Conservation (phyloP, 1,140 invertebrate genomes). For the Ips typographus region DNA sequence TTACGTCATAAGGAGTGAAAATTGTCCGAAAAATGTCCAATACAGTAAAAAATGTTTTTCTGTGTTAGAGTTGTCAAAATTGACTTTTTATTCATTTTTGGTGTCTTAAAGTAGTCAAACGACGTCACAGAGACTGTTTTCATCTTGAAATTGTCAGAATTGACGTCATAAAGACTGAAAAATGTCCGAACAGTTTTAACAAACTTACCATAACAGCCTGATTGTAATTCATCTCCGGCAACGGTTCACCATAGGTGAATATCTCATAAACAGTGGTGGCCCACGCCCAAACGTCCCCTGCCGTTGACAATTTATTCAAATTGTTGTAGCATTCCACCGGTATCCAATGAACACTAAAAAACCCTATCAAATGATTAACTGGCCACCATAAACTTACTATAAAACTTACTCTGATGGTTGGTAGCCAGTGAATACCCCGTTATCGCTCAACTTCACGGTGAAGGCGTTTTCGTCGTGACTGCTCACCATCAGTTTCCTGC, state of each 20-base stretch:
- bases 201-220: constrained; percentile 45
- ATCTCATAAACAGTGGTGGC: constrained; percentile 90
- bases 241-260: constrained; percentile 72
- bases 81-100: no score
- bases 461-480: constrained; percentile 67
- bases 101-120: no score
- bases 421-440: constrained; percentile 64
- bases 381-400: background rate
- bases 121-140: no score
- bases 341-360: constrained; percentile 79
- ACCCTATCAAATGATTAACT: background rate
- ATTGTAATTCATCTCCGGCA: constrained; percentile 43
- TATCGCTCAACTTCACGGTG: constrained; percentile 77
- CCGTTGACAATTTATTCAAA: constrained; percentile 58
- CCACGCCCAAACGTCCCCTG: constrained; percentile 84
- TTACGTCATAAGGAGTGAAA: no score
- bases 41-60: no score
- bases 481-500: constrained; percentile 76
- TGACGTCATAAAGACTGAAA: no score
- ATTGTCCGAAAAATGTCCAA: no score
- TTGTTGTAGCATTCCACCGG: constrained; percentile 76
- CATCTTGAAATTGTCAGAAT: no score
- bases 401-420: constrained; percentile 63
- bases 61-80: no score
- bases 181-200: no score